phyloP scores from a whole-genome alignment of 2,888 invertebrate species.

The Lottia scabra region DNA sequence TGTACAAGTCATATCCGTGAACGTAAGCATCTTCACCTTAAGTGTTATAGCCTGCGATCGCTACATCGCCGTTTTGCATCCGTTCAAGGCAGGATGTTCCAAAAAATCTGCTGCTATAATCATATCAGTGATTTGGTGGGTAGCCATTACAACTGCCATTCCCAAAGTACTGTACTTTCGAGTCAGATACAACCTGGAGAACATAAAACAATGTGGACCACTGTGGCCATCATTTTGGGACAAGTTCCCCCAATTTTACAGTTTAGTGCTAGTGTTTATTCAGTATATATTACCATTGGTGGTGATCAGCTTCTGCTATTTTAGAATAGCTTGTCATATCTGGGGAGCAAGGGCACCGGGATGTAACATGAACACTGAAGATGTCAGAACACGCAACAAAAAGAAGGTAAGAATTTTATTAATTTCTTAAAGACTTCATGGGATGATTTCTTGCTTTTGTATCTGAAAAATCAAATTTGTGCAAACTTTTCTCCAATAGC shows the following conservation, averaged over 20 bases:
- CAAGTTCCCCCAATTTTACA: conserved; percentile 61
- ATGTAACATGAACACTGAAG: conserved; percentile 83
- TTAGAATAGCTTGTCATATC: conserved; percentile 82
- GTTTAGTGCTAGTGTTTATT: conserved; percentile 67
- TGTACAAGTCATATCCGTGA: conserved; percentile 86
- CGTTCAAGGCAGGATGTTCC: conserved; percentile 76
- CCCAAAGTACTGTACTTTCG: conserved; percentile 75
- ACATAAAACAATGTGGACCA: neutral
- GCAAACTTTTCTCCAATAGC: no score
- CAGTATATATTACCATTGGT: conserved; percentile 84
- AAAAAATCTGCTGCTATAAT: conserved; percentile 80
- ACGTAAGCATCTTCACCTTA: conserved; percentile 89
- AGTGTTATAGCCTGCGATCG: conserved; percentile 89
- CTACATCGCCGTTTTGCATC: conserved; percentile 74
- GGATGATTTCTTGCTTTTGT: no score
- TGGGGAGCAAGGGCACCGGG: conserved; percentile 86
- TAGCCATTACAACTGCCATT: conserved; percentile 73
- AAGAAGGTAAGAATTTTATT: conserved; percentile 76
- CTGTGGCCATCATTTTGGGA: conserved; percentile 14
- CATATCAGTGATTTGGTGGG: conserved; percentile 81
- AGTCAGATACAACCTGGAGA: conserved; percentile 34
- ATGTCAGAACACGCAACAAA: conserved; percentile 84
- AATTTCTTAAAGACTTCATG: no score
- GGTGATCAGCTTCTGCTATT: conserved; percentile 86
- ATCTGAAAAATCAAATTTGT: no score